Evolutionary conservation across 1,140 invertebrate genomes (phyloP).

Genomic region (Eumeta japonica): DNA sequence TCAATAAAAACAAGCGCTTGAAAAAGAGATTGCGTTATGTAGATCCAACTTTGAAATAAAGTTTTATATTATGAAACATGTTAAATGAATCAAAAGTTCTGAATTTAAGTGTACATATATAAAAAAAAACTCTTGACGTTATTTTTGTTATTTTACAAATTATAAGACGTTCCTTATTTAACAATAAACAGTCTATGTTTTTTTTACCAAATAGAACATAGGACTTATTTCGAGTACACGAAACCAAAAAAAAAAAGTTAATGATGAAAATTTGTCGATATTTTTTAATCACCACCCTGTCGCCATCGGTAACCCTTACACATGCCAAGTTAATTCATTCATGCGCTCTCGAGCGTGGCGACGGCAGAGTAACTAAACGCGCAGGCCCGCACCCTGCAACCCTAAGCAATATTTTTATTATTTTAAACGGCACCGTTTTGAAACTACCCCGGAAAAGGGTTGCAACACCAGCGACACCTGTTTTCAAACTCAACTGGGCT

Average conservation of each 20-base stretch:
- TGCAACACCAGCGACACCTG: slow-evolving; percentile 18
- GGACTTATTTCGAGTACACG: slow-evolving; percentile 13
- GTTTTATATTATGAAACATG: too few relatives aligned
- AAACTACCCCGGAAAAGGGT: slow-evolving; percentile 23
- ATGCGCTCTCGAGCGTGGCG: slow-evolving; percentile 49
- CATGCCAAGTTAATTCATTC: slow-evolving; percentile 46
- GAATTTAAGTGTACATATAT: slow-evolving; percentile 8
- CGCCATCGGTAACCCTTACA: slow-evolving; percentile 19
- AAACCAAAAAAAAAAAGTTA: too few relatives aligned
- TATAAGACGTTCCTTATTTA: not conserved
- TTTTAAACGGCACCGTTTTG: slow-evolving; percentile 44
- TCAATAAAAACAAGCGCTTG: too few relatives aligned
- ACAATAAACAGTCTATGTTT: slow-evolving; percentile 10
- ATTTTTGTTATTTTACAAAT: not conserved
- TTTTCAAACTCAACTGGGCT: too few relatives aligned
- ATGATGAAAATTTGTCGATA: too few relatives aligned
- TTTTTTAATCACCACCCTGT: not conserved
- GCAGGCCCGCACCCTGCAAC: slow-evolving; percentile 18
- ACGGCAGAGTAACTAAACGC: slow-evolving; percentile 50
- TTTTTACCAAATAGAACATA: slow-evolving; percentile 11
- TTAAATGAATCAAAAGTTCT: too few relatives aligned
- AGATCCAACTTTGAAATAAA: too few relatives aligned
- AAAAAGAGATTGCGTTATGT: too few relatives aligned
- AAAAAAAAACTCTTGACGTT: not conserved
- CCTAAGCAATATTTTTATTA: slow-evolving; percentile 47